phyloP scores from a whole-genome alignment of 2,113 vertebrate species.

The Campylomormyrus numenius region DNA sequence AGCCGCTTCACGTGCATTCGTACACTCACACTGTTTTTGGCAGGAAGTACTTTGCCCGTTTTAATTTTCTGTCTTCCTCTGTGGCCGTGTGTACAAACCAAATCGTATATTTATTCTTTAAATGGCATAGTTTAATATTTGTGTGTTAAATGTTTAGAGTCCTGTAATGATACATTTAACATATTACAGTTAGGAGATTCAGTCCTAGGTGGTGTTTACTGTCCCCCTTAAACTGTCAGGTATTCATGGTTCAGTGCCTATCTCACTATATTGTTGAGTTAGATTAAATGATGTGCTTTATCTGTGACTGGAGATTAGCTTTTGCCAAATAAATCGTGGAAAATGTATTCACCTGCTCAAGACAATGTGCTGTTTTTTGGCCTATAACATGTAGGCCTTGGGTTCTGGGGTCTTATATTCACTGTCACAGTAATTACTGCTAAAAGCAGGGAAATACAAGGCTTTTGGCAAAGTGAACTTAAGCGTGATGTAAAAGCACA shows the following conservation, averaged over 20 bases:
- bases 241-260: slow-evolving; percentile 53
- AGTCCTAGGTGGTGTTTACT: slow-evolving; percentile 37
- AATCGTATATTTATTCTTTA: slow-evolving; percentile 50
- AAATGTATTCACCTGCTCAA: slow-evolving; percentile 6
- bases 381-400: slow-evolving; percentile 20
- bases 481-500: not conserved
- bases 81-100: slow-evolving; percentile 69
- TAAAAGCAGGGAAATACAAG: not conserved
- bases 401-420: not conserved
- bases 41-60: slow-evolving; percentile 29
- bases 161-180: slow-evolving; percentile 47
- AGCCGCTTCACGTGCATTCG: slow-evolving; percentile 52
- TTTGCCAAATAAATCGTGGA: slow-evolving; percentile 14
- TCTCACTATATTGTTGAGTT: slow-evolving; percentile 30
- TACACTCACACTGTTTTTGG: slow-evolving; percentile 18
- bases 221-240: slow-evolving; percentile 56
- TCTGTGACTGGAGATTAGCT: slow-evolving; percentile 35
- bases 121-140: slow-evolving; percentile 51
- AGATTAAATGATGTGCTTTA: slow-evolving; percentile 19
- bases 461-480: not conserved
- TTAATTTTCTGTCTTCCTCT: slow-evolving; percentile 65
- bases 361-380: slow-evolving; percentile 20
- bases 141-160: slow-evolving; percentile 48
- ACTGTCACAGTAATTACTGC: not conserved
- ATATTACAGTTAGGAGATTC: slow-evolving; percentile 38